A percentile compares a stretch with the other conserved stretches of the same genome.
Evolutionary conservation across 2,113 vertebrate genomes (phyloP).

Genomic region (Tautogolabrus adspersus): DNA sequence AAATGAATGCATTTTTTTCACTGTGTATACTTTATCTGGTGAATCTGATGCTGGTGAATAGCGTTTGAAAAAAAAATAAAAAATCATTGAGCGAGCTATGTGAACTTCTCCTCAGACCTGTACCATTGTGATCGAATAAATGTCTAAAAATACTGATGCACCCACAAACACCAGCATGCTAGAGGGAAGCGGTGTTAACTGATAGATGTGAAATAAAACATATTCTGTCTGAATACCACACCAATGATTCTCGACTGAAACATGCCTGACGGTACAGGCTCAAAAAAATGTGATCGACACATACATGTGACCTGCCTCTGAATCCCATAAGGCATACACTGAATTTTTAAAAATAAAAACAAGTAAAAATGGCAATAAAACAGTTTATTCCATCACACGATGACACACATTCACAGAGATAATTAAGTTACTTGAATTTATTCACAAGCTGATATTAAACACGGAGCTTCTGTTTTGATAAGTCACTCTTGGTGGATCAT

Average conservation of each 20-base stretch:
- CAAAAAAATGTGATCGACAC: too few relatives aligned
- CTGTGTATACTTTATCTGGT: too few relatives aligned
- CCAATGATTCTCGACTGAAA: not conserved
- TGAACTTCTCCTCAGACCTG: not conserved
- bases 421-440: slow-evolving; percentile 36
- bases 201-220: slow-evolving; percentile 32
- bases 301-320: too few relatives aligned
- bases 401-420: slow-evolving; percentile 33
- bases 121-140: not conserved
- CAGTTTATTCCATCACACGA: slow-evolving; percentile 67
- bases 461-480: not conserved
- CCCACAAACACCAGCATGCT: not conserved
- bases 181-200: not conserved
- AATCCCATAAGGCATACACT: too few relatives aligned
- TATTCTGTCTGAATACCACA: slow-evolving; percentile 27
- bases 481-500: slow-evolving; percentile 26
- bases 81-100: too few relatives aligned
- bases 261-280: not conserved
- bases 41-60: too few relatives aligned
- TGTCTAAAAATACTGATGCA: slow-evolving; percentile 9
- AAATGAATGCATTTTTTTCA: too few relatives aligned
- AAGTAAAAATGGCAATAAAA: slow-evolving; percentile 34
- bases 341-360: not conserved
- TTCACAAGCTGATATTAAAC: slow-evolving; percentile 28
- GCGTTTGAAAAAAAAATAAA: too few relatives aligned